phyloP scores from a whole-genome alignment of 2,113 vertebrate species.

The Hylia prasina region DNA sequence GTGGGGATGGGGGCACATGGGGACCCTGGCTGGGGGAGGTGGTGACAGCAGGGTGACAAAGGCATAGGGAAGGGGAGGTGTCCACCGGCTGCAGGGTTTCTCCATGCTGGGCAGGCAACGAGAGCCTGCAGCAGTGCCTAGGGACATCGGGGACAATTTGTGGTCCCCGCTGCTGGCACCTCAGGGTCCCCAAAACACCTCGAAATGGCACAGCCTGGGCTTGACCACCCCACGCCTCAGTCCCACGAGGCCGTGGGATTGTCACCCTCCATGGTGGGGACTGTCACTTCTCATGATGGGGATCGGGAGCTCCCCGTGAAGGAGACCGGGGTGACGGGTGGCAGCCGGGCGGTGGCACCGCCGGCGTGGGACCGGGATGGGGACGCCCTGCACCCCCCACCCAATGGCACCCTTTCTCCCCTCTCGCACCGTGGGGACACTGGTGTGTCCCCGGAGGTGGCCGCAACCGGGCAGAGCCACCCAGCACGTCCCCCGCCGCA shows the following conservation, averaged over 20 bases:
- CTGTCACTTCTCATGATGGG: background rate
- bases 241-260: background rate
- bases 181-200: background rate
- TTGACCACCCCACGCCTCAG: background rate
- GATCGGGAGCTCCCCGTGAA: background rate
- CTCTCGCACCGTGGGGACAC: background rate
- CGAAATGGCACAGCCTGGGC: background rate
- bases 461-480: background rate
- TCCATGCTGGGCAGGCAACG: background rate
- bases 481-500: background rate
- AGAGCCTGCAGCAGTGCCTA: background rate
- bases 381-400: background rate
- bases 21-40: background rate
- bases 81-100: background rate
- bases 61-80: background rate
- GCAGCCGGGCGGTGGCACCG: background rate
- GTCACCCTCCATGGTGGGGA: background rate
- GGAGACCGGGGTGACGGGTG: background rate
- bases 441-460: background rate
- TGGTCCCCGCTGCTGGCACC: background rate
- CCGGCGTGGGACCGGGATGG: background rate
- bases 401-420: background rate
- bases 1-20: background rate
- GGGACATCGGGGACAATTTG: background rate
- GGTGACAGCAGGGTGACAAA: background rate